Base-by-base conservation (phyloP, 2,113 vertebrate genomes). In the Leptodactylus fuscus region DNA sequence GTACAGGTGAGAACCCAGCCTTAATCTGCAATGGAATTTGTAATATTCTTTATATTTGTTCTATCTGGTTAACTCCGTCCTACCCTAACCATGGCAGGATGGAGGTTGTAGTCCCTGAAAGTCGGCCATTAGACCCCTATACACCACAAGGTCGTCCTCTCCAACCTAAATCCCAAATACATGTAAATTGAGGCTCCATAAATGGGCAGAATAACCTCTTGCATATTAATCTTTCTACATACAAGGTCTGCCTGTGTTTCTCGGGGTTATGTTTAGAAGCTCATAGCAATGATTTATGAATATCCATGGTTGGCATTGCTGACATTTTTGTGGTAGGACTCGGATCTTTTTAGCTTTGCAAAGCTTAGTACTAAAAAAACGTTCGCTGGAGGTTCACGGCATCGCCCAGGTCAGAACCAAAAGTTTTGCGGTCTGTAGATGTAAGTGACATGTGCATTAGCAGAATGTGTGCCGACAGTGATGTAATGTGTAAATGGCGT, bases 321-420 rank as follows among this genome's bases (percentile, higher is more conserved):
- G 13, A 80, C 65, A 81, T 86, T 58, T 86, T 86, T 86, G 84
- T 86, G 84, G 84, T 81, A 49, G 67, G 41, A 70, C 77, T 80
- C 44, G 36, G 76, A 86, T 86, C 76, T 81, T 73, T 81, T 86
- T 81, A 86, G 84, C 84, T 86, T 80, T 78, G 84, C 77, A 86
- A 81, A 86, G 84, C 76, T 58, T 71, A 81, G 32, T 48, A 20
- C 65, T 51, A 60, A 71, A 85, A 71, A 82, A 80, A 71, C 15
- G 62, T 69, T 58, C 65, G 18, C 48, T 73, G 46, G 49, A 73
- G 44, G 55, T 73, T 80, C 41, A 81, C 55, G 48, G 71, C 29
- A 58, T 34, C n/a, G 20, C n/a, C 65, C 24, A 29, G 27, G 36
- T n/a, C 46, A 79, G 34, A 29, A 36, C 18, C 18, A 41, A 46